A percentile compares a stretch with the other conserved stretches of the same genome.
These are phyloP conservation scores for Tympanoctomys barrerae DNA, from an alignment of 2,797 vertebrate genomes.

Conservation along the genomic window DNA sequence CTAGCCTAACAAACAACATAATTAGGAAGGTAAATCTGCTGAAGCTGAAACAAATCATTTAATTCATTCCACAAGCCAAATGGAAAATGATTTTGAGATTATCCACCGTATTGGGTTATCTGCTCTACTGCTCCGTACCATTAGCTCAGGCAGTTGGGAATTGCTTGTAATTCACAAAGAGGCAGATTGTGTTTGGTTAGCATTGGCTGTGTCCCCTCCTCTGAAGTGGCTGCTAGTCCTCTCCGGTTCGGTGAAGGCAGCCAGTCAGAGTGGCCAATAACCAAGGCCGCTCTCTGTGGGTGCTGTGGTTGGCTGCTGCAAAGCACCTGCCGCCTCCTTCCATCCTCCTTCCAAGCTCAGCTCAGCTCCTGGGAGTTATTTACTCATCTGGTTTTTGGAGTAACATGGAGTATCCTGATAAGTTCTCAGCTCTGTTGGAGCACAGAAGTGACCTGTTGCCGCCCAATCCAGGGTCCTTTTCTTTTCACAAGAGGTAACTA, in stretches of 20 bases:
- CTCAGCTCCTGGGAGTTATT: background rate
- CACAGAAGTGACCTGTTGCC: background rate
- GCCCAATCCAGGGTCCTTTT: background rate
- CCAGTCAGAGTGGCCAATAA: constrained; percentile 60
- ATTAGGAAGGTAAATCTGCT: constrained; percentile 85
- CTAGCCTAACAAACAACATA: constrained; percentile 83
- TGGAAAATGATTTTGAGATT: constrained; percentile 85
- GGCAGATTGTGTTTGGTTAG: constrained; percentile 85
- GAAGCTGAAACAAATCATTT: constrained; percentile 84
- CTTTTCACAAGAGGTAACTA: background rate
- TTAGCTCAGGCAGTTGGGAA: constrained; percentile 85
- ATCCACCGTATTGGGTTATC: constrained; percentile 85
- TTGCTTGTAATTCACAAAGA: constrained; percentile 81
- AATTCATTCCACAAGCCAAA: constrained; percentile 85
- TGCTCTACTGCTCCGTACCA: constrained; percentile 83
- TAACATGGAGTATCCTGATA: constrained; percentile 9
- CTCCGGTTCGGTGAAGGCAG: constrained; percentile 73
- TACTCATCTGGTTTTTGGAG: background rate
- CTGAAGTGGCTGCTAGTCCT: constrained; percentile 76
- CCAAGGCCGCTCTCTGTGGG: constrained; percentile 26
- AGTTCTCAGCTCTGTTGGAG: background rate
- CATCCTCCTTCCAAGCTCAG: background rate
- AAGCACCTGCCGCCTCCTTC: background rate
- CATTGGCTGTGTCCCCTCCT: constrained; percentile 75
- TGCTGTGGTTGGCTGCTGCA: background rate